Percentiles rank a stretch among this genome's conserved stretches.
Evolutionary conservation across 2,113 vertebrate species (phyloP).

Genomic region (Elephas maximus): DNA sequence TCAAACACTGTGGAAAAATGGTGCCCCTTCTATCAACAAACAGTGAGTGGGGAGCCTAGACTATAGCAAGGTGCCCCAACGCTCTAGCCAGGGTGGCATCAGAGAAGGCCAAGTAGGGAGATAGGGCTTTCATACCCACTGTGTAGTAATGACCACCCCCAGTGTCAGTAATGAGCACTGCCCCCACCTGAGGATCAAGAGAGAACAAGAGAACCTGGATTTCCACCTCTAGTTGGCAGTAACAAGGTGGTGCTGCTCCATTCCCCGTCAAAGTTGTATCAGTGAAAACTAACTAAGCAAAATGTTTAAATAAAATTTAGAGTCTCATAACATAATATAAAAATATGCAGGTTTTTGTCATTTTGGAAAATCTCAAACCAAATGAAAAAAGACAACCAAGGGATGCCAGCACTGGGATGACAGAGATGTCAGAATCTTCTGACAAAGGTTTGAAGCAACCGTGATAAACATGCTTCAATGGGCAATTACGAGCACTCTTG

Average conservation of each 20-base stretch:
- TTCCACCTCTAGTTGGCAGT: background rate
- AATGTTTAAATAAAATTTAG: background rate
- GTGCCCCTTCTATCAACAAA: background rate
- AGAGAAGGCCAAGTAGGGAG: background rate
- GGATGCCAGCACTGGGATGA: no score
- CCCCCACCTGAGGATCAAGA: background rate
- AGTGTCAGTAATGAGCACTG: background rate
- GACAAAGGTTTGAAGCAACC: no score
- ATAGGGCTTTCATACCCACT: background rate
- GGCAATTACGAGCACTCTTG: background rate
- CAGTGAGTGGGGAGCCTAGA: background rate
- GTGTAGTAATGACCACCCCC: background rate
- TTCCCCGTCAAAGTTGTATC: background rate
- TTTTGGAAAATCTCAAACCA: no score
- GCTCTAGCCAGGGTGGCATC: no score
- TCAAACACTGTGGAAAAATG: background rate
- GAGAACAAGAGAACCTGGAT: background rate
- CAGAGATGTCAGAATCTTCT: background rate
- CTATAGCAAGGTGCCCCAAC: background rate
- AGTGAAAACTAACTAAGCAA: background rate
- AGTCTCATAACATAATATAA: background rate
- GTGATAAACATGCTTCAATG: no score
- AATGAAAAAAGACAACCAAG: no score
- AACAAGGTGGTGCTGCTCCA: no score
- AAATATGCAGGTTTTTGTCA: background rate